phyloP scores from a whole-genome alignment of 2,113 vertebrate species.

The Lota lota region DNA sequence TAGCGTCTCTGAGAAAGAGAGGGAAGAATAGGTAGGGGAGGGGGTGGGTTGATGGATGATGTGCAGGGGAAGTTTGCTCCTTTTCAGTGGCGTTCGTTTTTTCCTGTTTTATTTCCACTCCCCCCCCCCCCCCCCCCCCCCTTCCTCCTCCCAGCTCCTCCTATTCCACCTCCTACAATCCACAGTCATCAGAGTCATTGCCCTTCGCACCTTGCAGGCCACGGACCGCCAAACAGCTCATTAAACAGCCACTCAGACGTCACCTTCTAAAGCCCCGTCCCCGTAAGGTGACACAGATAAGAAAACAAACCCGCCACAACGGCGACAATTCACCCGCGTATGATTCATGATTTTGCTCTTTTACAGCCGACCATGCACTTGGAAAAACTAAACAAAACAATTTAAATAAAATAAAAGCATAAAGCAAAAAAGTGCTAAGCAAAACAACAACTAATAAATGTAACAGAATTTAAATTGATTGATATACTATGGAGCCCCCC shows the following conservation, averaged over 20 bases:
- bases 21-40: slow-evolving; percentile 63
- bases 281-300: background rate
- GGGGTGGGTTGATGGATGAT: slow-evolving; percentile 51
- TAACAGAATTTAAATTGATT: no score
- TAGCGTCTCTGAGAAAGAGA: slow-evolving; percentile 52
- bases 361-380: no score
- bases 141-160: no score
- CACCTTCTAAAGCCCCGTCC: background rate
- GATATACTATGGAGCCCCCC: no score
- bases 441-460: no score
- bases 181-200: background rate
- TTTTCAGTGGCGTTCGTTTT: slow-evolving; percentile 67
- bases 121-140: slow-evolving; percentile 6
- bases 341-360: no score
- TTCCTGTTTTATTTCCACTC: slow-evolving; percentile 52
- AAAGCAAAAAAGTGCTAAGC: no score
- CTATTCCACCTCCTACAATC: background rate
- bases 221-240: slow-evolving; percentile 39
- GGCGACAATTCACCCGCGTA: no score
- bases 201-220: background rate
- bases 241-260: slow-evolving; percentile 56
- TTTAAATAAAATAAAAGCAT: no score
- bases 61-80: slow-evolving; percentile 52
- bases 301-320: no score
- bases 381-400: no score